Percentiles rank a stretch among this genome's conserved stretches.
Conservation (phyloP, 2,888 invertebrate genomes). For the Leucophenga maculata region DNA sequence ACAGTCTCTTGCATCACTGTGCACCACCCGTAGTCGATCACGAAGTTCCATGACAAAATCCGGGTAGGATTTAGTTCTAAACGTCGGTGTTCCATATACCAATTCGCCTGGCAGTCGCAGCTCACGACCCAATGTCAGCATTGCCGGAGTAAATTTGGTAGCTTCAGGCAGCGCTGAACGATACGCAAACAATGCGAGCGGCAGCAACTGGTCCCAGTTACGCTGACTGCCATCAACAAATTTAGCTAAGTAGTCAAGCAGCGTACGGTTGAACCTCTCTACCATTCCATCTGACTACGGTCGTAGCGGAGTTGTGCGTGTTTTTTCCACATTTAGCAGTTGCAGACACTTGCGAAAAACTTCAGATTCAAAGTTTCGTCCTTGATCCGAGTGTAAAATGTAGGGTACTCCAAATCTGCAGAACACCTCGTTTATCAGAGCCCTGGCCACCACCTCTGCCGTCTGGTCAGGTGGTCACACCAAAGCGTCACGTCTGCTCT, state of each 20-base stretch:
- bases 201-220: not conserved
- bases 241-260: constrained; percentile 15
- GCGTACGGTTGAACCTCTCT: constrained; percentile 24
- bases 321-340: constrained; percentile 17
- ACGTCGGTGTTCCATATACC: too few relatives aligned
- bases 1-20: too few relatives aligned
- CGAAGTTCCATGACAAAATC: too few relatives aligned
- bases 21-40: too few relatives aligned
- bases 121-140: too few relatives aligned
- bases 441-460: constrained; percentile 27
- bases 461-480: constrained; percentile 27
- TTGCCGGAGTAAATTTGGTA: too few relatives aligned
- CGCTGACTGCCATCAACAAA: not conserved
- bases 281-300: constrained; percentile 30
- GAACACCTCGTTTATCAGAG: constrained; percentile 27
- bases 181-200: too few relatives aligned
- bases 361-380: constrained; percentile 25
- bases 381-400: constrained; percentile 24
- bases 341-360: constrained; percentile 12
- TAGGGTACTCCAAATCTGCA: constrained; percentile 29
- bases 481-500: too few relatives aligned
- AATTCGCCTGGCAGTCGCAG: too few relatives aligned
- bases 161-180: too few relatives aligned
- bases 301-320: constrained; percentile 15
- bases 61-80: too few relatives aligned